Conservation (phyloP, 2,888 invertebrate genomes). For the Cosmorhoe ocellata region DNA sequence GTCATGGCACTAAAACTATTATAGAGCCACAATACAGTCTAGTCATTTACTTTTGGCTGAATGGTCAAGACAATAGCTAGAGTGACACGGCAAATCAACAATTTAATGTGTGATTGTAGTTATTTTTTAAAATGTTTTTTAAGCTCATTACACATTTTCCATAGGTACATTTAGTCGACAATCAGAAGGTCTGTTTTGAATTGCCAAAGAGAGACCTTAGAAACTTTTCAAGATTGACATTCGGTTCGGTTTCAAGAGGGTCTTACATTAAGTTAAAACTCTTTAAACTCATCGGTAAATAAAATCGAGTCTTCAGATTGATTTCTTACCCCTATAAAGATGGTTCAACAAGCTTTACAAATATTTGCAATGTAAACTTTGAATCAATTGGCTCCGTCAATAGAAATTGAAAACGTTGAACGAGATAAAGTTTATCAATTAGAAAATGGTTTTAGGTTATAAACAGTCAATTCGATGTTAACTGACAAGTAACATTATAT, state of each 20-base stretch:
- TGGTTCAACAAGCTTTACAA: slow-evolving; percentile 35
- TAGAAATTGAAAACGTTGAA: slow-evolving; percentile 32
- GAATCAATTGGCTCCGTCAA: slow-evolving; percentile 35
- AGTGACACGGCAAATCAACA: too few relatives aligned
- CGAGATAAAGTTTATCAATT: slow-evolving; percentile 28
- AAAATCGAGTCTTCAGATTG: slow-evolving; percentile 33
- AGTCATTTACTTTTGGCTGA: too few relatives aligned
- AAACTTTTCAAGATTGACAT: slow-evolving; percentile 10
- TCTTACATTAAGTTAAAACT: slow-evolving; percentile 29
- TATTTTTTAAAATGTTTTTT: too few relatives aligned
- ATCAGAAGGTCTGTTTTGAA: not conserved
- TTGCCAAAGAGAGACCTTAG: not conserved
- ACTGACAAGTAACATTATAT: too few relatives aligned
- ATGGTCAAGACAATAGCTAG: too few relatives aligned
- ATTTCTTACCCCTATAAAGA: slow-evolving; percentile 35
- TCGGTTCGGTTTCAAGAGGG: slow-evolving; percentile 7
- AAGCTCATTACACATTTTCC: too few relatives aligned
- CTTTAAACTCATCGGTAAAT: slow-evolving; percentile 34
- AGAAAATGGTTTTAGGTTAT: slow-evolving; percentile 14
- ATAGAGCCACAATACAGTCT: too few relatives aligned
- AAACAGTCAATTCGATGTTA: not conserved
- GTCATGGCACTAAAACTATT: too few relatives aligned
- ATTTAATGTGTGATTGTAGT: too few relatives aligned
- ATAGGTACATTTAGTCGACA: too few relatives aligned
- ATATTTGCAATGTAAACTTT: slow-evolving; percentile 36